Evolutionary conservation across 1,140 invertebrate species (phyloP).

Genomic region (Drosophila teissieri): DNA sequence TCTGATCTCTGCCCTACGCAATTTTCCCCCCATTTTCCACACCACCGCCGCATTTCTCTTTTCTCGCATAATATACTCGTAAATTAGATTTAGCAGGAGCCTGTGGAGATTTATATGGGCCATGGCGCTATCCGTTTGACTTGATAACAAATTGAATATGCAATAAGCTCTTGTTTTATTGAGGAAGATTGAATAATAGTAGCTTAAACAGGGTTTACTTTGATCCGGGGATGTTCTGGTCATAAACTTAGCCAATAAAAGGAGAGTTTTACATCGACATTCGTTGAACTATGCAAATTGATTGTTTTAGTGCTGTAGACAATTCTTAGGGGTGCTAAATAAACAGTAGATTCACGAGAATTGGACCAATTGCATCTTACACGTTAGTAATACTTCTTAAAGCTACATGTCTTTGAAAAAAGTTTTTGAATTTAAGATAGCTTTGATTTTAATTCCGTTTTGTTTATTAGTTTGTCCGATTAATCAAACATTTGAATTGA

Average conservation of each 20-base stretch:
- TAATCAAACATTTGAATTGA: too few relatives aligned
- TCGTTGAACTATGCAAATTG: slow-evolving; percentile 15
- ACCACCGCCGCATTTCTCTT: neutral
- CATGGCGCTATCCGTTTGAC: slow-evolving; percentile 34
- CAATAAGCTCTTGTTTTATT: slow-evolving; percentile 54
- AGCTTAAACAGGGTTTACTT: slow-evolving; percentile 40
- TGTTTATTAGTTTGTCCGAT: neutral
- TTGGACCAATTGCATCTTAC: slow-evolving; percentile 27
- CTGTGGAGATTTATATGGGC: slow-evolving; percentile 55
- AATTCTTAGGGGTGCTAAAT: slow-evolving; percentile 19
- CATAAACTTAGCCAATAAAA: slow-evolving; percentile 20
- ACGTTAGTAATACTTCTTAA: slow-evolving; percentile 41
- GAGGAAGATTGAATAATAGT: slow-evolving; percentile 49
- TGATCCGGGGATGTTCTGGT: slow-evolving; percentile 3
- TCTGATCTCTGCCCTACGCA: slow-evolving; percentile 60
- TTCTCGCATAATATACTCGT: slow-evolving; percentile 71
- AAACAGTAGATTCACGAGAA: neutral
- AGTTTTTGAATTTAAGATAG: neutral
- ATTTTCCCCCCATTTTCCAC: neutral
- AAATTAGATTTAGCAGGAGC: slow-evolving; percentile 70
- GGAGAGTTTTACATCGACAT: slow-evolving; percentile 1
- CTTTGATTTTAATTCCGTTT: neutral
- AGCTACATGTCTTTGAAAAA: slow-evolving; percentile 1
- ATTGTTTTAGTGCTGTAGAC: slow-evolving; percentile 4
- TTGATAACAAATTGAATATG: slow-evolving; percentile 49